These are phyloP conservation scores for Pelagia noctiluca DNA, from an alignment of 30 jellyfish, hydroid and myxozoan species.

Conservation along the genomic window DNA sequence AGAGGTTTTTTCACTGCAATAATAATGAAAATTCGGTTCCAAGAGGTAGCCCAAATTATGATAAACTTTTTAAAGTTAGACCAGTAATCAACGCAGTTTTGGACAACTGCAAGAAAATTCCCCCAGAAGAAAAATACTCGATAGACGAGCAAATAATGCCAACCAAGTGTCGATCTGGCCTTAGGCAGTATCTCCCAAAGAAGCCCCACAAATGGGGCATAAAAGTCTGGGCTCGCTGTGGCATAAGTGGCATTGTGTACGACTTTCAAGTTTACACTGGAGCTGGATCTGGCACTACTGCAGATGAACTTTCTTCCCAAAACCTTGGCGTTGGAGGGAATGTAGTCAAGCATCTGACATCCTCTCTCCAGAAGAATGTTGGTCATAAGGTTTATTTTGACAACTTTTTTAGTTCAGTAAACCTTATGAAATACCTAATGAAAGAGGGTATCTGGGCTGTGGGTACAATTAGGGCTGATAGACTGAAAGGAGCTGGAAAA, in stretches of 20 bases:
- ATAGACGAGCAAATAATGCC: conserved; percentile 64
- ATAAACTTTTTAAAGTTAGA: conserved; percentile 18
- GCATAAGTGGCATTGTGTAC: conserved; percentile 33
- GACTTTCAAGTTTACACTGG: conserved; percentile 55
- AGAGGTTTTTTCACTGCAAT: conserved; percentile 33
- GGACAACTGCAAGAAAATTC: conserved; percentile 22
- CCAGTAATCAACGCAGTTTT: neutral
- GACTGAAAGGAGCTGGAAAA: too few relatives aligned
- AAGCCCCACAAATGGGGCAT: conserved; percentile 69
- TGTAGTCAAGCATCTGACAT: conserved; percentile 28
- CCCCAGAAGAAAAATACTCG: conserved; percentile 27
- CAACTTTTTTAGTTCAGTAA: conserved; percentile 1
- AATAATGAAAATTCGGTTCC: neutral
- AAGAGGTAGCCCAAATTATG: neutral
- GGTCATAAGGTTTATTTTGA: conserved; percentile 32
- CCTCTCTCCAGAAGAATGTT: neutral
- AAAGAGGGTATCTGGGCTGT: too few relatives aligned
- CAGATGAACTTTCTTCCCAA: too few relatives aligned
- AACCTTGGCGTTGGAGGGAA: conserved; percentile 34
- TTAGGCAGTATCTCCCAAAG: conserved; percentile 56
- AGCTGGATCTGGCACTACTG: conserved; percentile 30
- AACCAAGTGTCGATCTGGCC: conserved; percentile 39
- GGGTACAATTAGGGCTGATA: too few relatives aligned
- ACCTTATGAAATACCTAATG: conserved; percentile 19
- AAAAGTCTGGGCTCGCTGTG: conserved; percentile 66